These are phyloP conservation scores for Turnix velox DNA, from an alignment of 2,113 vertebrate genomes.

Conservation along the genomic window DNA sequence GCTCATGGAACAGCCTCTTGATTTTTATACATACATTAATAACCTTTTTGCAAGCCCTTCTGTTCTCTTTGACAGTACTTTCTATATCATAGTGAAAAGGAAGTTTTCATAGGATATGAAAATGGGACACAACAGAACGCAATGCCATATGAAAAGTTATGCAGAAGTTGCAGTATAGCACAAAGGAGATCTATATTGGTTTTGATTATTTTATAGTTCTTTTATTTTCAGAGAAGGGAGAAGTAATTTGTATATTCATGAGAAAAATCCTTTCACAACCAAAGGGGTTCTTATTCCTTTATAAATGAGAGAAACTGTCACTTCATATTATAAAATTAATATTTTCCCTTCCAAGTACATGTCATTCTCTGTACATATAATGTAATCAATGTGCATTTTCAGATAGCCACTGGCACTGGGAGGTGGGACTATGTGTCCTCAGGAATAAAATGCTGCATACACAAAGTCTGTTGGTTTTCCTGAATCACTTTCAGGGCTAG, in stretches of 20 bases:
- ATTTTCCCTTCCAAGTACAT: not conserved
- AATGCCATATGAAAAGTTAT: not conserved
- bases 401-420: not conserved
- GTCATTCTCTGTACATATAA: not conserved
- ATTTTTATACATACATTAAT: not conserved
- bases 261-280: not conserved
- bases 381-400: not conserved
- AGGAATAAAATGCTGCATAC: not conserved
- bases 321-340: not conserved
- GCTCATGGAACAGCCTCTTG: not conserved
- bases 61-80: not conserved
- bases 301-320: not conserved
- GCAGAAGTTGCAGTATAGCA: not conserved
- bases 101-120: not conserved
- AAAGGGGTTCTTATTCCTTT: not conserved
- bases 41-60: not conserved
- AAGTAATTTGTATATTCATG: not conserved
- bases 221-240: not conserved
- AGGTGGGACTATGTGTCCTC: not conserved
- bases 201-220: not conserved
- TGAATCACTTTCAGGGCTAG: not conserved
- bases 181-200: not conserved
- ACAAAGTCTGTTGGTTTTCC: not conserved
- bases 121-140: not conserved
- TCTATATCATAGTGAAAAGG: not conserved